phyloP scores from a whole-genome alignment of 2,113 vertebrate species.

The Leucopsar rothschildi region DNA sequence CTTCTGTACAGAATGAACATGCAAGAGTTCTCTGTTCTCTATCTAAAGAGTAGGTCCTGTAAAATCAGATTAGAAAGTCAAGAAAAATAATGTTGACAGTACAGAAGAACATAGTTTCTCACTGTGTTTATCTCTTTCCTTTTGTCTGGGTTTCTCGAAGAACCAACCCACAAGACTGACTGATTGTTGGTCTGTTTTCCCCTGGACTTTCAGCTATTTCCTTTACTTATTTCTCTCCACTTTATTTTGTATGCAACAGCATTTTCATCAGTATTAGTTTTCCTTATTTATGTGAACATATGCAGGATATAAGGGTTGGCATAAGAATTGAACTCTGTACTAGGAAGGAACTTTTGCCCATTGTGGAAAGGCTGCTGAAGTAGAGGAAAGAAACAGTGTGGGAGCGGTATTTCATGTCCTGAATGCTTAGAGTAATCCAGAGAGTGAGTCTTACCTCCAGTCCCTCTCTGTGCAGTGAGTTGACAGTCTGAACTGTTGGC shows the following conservation, averaged over 20 bases:
- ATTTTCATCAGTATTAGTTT: not conserved
- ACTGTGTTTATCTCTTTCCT: not conserved
- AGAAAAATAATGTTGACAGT: not conserved
- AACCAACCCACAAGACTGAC: not conserved
- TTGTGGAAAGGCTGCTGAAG: not conserved
- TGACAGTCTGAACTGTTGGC: not conserved
- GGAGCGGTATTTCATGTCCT: not conserved
- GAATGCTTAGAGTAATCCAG: not conserved
- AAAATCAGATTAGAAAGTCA: not conserved
- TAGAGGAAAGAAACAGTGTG: rapidly evolving
- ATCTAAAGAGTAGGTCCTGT: not conserved
- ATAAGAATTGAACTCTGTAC: not conserved
- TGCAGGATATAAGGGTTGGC: rapidly evolving
- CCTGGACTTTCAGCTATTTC: not conserved
- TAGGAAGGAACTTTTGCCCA: not conserved
- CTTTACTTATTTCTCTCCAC: not conserved
- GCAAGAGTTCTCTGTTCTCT: not conserved
- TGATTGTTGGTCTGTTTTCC: rapidly evolving
- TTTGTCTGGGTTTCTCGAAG: not conserved
- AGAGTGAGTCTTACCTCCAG: not conserved
- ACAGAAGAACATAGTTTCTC: not conserved
- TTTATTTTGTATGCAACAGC: not conserved
- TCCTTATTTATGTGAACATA: not conserved
- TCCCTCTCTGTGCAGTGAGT: not conserved
- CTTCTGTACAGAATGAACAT: not conserved